Evolutionary conservation across 2,113 vertebrate species (phyloP).

Genomic region (Tenrec ecaudatus): DNA sequence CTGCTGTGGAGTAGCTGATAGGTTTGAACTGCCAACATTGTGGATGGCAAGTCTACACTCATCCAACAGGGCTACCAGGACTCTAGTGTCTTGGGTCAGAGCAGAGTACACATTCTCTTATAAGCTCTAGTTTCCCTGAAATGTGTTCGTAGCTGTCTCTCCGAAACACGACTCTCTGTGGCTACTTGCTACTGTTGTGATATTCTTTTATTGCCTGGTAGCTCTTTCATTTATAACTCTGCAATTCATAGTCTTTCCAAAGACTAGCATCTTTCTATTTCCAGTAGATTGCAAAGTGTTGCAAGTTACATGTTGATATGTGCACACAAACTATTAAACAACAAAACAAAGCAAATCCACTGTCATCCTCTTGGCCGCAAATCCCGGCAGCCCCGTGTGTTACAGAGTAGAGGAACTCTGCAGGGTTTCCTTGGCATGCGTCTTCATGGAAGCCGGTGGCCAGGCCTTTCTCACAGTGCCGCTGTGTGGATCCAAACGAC

Average conservation of each 20-base stretch:
- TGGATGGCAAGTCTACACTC: too few species aligned
- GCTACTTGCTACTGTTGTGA: neutral
- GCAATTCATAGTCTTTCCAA: neutral
- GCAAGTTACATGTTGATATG: neutral
- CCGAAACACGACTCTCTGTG: neutral
- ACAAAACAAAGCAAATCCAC: neutral
- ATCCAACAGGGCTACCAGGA: too few species aligned
- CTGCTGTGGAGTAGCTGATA: too few species aligned
- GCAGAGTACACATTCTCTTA: neutral
- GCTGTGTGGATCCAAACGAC: neutral
- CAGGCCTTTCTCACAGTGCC: neutral
- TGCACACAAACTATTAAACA: too few species aligned
- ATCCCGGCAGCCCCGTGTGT: neutral
- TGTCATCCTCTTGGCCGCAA: neutral
- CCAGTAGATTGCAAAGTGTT: neutral
- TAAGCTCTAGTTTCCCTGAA: rapidly evolving
- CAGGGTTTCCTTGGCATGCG: neutral
- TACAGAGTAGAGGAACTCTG: neutral
- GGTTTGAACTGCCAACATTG: too few species aligned
- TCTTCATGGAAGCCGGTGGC: neutral
- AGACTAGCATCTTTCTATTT: neutral
- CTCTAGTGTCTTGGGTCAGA: rapidly evolving
- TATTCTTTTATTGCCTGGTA: neutral
- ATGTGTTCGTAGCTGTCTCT: rapidly evolving
- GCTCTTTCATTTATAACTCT: neutral